phyloP scores from a whole-genome alignment of 2,888 invertebrate species.

The Acronicta leporina region DNA sequence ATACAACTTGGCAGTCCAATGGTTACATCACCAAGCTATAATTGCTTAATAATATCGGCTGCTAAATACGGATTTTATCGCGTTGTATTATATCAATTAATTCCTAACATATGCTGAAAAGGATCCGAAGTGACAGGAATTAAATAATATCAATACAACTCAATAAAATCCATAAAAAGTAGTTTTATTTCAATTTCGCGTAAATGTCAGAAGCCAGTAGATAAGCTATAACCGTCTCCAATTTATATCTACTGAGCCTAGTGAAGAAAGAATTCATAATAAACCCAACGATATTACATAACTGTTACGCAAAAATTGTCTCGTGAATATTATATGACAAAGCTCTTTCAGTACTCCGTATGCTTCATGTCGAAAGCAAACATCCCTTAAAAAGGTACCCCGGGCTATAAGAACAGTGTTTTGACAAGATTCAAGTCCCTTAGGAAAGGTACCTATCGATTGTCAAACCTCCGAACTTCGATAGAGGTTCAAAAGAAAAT shows the following conservation, averaged over 20 bases:
- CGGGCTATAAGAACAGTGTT: conserved; percentile 12
- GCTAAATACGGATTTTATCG: too few relatives aligned
- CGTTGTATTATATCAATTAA: too few relatives aligned
- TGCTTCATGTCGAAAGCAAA: conserved; percentile 9
- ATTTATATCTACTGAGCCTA: too few relatives aligned
- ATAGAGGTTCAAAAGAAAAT: neutral
- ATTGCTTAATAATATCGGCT: too few relatives aligned
- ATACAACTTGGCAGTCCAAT: too few relatives aligned
- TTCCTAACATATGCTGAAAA: too few relatives aligned
- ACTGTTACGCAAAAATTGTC: neutral
- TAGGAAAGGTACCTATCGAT: conserved; percentile 8
- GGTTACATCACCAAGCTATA: too few relatives aligned
- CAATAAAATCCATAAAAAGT: too few relatives aligned
- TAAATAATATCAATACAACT: too few relatives aligned
- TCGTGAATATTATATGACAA: conserved; percentile 8
- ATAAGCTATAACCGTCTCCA: neutral
- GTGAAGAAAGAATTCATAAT: neutral
- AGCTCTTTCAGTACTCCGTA: conserved; percentile 1
- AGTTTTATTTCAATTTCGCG: too few relatives aligned
- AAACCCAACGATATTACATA: neutral
- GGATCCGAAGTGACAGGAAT: too few relatives aligned
- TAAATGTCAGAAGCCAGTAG: too few relatives aligned
- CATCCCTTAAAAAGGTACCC: conserved; percentile 10
- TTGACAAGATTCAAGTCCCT: conserved; percentile 13
- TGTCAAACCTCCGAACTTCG: conserved; percentile 11